phyloP scores from a whole-genome alignment of 23 tunicate species.

The Trididemnum clinides region DNA sequence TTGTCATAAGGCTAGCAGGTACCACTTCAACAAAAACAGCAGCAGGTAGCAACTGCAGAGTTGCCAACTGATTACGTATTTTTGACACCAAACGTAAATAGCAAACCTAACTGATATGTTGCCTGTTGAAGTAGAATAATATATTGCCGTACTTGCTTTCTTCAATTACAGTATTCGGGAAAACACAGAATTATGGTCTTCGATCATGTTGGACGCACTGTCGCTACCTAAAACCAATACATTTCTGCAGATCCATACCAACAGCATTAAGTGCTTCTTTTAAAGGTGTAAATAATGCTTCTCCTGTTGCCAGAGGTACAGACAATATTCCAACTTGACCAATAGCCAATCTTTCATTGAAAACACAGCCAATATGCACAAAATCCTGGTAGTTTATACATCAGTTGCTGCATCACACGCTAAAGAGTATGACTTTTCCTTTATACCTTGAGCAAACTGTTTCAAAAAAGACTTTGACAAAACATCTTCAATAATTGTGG shows the following conservation, averaged over 20 bases:
- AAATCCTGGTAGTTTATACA: not conserved
- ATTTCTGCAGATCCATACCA: not conserved
- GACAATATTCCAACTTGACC: not conserved
- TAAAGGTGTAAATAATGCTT: not conserved
- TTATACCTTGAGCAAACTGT: not conserved
- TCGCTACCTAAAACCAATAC: not conserved
- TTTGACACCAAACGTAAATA: no score
- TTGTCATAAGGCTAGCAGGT: no score
- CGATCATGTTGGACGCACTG: not conserved
- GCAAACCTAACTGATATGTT: no score
- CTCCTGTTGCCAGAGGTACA: not conserved
- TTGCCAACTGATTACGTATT: no score
- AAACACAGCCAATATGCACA: not conserved
- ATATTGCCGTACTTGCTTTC: no score
- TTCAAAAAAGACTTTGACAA: not conserved
- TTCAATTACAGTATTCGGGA: no score
- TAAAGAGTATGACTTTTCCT: not conserved
- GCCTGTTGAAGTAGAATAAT: no score
- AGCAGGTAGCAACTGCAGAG: no score
- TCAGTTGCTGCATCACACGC: constrained; percentile 1
- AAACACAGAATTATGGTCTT: no score
- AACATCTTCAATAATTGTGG: not conserved
- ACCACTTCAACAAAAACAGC: no score
- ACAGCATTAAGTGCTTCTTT: not conserved
- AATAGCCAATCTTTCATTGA: not conserved